Base-by-base conservation (phyloP, 2,888 invertebrate species). In the Xanthia togata region DNA sequence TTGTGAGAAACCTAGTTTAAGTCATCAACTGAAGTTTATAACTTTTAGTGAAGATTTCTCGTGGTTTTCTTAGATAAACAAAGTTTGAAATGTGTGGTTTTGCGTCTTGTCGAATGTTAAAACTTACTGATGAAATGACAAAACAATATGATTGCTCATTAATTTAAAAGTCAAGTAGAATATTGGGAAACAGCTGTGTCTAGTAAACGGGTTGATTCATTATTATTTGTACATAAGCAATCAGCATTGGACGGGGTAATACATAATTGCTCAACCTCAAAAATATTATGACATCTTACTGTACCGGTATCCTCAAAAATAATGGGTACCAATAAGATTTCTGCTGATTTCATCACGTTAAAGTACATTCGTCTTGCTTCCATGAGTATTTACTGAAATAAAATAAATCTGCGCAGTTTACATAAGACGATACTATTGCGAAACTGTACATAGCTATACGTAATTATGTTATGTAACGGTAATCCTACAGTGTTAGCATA, bases 291-390 rank as follows among this genome's bases (percentile, higher is more conserved):
- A 78, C 70, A 78, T 62, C 64, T 50, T 17, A 38, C 59, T 71
- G 35, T 63, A 79, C 41, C 38, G 26, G 55, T 77, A 77, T 85
- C 67, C 62, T 73, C 73, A 77, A 77, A 73, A 71, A 73, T 26
- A 74, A 79, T 80, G 70, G 60, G 11, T 63, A 74, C 71, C 70
- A 84, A 81, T 81, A 72, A 79, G 73, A 83, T 79, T 44, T 86
- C 78, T 74, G 64, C 69, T 72, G 74, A 80, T 80, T 84, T 76
- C 83, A 72, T 63, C 78, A 86, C 73, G 57, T 64, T 57, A 70
- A 84, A 65, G 53, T 70, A 44, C 73, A 86, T 83, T 82, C 75
- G 84, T 84, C 69, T 82, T 86, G 86, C 79, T 86, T 80, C 82
- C 63, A 76, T 47, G 74, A 70, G 31, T 72, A 64, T 65, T 79